Percentiles rank a stretch among this genome's conserved stretches.
phyloP scores from a whole-genome alignment of 1,140 invertebrate species.

The Ceratina australensis region DNA sequence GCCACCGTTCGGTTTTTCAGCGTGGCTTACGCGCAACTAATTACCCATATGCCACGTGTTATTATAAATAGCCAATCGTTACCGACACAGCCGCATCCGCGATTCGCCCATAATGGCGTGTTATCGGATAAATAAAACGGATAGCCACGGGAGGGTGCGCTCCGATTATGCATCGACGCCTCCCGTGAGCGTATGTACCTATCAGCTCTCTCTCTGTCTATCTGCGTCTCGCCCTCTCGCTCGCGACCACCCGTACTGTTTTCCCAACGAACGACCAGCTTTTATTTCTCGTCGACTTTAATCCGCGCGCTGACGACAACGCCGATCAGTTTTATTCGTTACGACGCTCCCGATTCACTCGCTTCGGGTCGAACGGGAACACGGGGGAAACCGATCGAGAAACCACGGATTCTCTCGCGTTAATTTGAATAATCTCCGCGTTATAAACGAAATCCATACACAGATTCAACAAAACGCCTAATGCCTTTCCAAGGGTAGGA shows the following conservation, averaged over 20 bases:
- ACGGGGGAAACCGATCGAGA: neutral
- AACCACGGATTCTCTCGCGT: neutral
- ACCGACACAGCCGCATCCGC: conserved; percentile 74
- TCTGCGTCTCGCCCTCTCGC: no score
- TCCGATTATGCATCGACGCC: conserved; percentile 72
- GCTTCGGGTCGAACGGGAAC: conserved; percentile 7
- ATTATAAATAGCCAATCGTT: conserved; percentile 80
- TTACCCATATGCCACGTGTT: conserved; percentile 78
- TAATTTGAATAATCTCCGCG: no score
- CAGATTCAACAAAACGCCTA: neutral
- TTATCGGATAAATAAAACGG: conserved; percentile 80
- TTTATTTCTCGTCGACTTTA: conserved; percentile 49
- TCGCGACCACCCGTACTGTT: conserved; percentile 36
- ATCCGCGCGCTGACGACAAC: conserved; percentile 37
- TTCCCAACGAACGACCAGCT: conserved; percentile 47
- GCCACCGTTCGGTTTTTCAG: conserved; percentile 63
- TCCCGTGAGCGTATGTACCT: conserved; percentile 54
- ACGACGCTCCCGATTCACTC: conserved; percentile 26
- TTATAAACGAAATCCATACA: neutral
- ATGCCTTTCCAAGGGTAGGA: neutral
- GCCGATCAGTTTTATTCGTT: conserved; percentile 54
- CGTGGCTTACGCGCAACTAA: conserved; percentile 75
- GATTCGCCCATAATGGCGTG: conserved; percentile 77
- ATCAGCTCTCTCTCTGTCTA: conserved; percentile 25
- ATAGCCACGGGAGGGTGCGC: conserved; percentile 70